These are phyloP conservation scores for Melanotus villosus DNA, from an alignment of 2,888 invertebrate species.

Conservation along the genomic window DNA sequence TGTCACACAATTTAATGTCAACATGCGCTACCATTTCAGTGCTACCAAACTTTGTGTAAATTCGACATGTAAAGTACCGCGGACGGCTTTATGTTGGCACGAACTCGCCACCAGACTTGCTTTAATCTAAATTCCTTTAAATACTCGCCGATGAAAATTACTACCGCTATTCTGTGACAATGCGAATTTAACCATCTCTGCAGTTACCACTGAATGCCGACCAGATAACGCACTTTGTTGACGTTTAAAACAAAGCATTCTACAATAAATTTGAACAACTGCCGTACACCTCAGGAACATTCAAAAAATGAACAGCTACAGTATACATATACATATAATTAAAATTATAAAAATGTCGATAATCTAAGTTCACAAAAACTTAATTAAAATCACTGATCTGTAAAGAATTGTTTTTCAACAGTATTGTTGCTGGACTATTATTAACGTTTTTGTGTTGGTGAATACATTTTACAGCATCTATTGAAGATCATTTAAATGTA, in stretches of 20 bases:
- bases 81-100: conserved; percentile 57
- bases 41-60: conserved; percentile 63
- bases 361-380: too few relatives aligned
- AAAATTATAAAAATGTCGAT: too few relatives aligned
- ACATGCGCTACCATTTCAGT: conserved; percentile 62
- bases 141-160: conserved; percentile 54
- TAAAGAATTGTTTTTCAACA: too few relatives aligned
- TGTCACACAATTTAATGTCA: conserved; percentile 67
- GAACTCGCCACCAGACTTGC: conserved; percentile 56
- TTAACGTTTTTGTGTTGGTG: too few relatives aligned
- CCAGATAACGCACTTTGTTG: conserved; percentile 34
- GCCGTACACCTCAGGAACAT: too few relatives aligned
- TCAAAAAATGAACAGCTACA: too few relatives aligned
- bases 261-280: not conserved
- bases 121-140: conserved; percentile 62
- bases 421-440: too few relatives aligned
- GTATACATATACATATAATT: too few relatives aligned
- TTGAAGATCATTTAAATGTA: too few relatives aligned
- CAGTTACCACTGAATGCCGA: conserved; percentile 32
- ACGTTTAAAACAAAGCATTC: not conserved
- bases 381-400: too few relatives aligned
- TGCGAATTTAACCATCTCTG: conserved; percentile 40
- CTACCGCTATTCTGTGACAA: conserved; percentile 41
- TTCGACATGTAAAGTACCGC: conserved; percentile 64
- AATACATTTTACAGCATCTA: too few relatives aligned